Evolutionary conservation across 2,113 vertebrate genomes (phyloP).

Genomic region (Manacus vitellinus): DNA sequence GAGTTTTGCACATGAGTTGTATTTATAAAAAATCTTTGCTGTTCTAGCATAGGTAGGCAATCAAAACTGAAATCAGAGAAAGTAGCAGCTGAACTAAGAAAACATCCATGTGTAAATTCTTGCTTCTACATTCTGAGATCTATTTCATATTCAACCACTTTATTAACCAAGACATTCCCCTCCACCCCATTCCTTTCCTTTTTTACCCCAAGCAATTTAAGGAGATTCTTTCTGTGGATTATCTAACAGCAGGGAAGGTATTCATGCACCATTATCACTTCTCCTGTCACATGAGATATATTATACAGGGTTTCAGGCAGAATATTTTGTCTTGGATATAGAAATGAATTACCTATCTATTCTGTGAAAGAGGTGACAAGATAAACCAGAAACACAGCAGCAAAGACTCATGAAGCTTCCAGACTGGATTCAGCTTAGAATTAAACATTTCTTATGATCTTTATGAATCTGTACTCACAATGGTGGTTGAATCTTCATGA

Average conservation of each 20-base stretch:
- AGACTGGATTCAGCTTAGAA: not conserved
- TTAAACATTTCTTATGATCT: not conserved
- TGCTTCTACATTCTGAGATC: not conserved
- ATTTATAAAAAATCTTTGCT: not conserved
- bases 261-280: not conserved
- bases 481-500: not conserved
- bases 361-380: not conserved
- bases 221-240: not conserved
- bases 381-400: not conserved
- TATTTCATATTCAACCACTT: not conserved
- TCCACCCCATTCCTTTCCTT: not conserved
- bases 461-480: not conserved
- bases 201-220: not conserved
- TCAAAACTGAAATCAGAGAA: not conserved
- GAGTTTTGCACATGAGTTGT: not conserved
- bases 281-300: not conserved
- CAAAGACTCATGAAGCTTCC: not conserved
- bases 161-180: not conserved
- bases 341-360: not conserved
- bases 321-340: slow-evolving; percentile 29
- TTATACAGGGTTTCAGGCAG: not conserved
- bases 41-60: not conserved
- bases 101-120: not conserved
- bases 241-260: not conserved
- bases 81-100: not conserved